Base-by-base conservation (phyloP, 2,888 invertebrate species). In the Rhogogaster chlorosoma region DNA sequence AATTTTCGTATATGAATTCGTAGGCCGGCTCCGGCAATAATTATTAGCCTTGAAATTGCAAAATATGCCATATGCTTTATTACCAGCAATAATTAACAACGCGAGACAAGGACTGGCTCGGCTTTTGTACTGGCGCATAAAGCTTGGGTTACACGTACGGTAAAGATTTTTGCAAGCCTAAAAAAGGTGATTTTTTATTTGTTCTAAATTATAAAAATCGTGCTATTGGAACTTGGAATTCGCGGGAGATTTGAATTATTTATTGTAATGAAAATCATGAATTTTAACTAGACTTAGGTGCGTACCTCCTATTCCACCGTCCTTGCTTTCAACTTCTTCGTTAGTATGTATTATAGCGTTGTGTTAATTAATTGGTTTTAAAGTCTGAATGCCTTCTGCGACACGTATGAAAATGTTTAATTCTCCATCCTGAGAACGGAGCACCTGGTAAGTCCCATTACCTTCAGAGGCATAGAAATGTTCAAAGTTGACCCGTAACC, bases 371-470 rank as follows among this genome's bases (percentile, higher is more conserved):
- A 67, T 32, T 32, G 32, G 32, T 67, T 67, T 18, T 29, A 12
- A 61, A 61, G 61, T 61, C 12, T 10, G 10, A 26, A 61, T 61
- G 61, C 61, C 71, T 42, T 42, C 10, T 42, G 38, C 10, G 12
- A 22, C 71, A 73, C 71, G 71, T 73, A 73, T 73, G 42, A 73
- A 73, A 73, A 73, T 73, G 71, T 73, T 73, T 73, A 73, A 73
- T 73, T 73, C 10, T 22, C 2, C 26, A 73, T 73, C 71, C 71
- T 12, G 42, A 42, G 42, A 12, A 73, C 22, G 71, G 71, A 73
- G 71, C 22, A 42, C 22, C 71, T 42, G 18, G n/a, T 42, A 67
- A 18, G 32, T 67, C 18, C 32, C 4, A 15, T 32, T 67, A 67
- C 18, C 10, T 32, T 45, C 15, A 18, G 32, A 67, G 32, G 32